Base-by-base conservation (phyloP, 2,797 vertebrate species). In the Girardinus metallicus region DNA sequence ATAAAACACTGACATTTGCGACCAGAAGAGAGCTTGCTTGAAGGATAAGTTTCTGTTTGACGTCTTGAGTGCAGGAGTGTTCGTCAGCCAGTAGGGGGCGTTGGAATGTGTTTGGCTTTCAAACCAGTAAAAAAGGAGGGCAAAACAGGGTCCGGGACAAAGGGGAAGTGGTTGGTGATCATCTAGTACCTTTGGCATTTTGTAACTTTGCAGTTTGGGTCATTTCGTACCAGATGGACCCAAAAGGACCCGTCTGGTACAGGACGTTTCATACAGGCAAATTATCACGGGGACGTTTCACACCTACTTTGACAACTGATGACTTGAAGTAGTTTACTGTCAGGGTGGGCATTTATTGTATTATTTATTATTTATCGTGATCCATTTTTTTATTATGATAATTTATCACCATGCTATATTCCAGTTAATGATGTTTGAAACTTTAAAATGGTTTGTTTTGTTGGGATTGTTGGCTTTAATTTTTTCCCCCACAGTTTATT, bases 11-110 rank as follows among this genome's bases (percentile, higher is more conserved):
- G 36, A 73, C 74, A 79, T 86, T 85, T 88, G 78, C 57, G 39
- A 89, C 91, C 82, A 73, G 89, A 93, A 88, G 83, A 91, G 93
- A 92, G 91, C 93, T 92, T 94, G 94, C 91, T 90, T 81, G 84
- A 94, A 71, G 91, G 89, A 93, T 75, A 81, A 31, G 83, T 85
- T 91, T 87, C 77, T 68, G 78, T 91, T 92, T 86, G 89, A 70
- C 49, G 68, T 90, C 86, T 77, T 89, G 86, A 74, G 51, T 74
- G 78, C 78, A 64, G 83, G 66, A 70, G 87, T 78, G 31, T 81
- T 83, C 86, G 81, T 81, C 80, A 51, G 90, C 89, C 91, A 75
- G 89, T 68, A 74, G 81, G 80, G 72, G 88, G 87, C 89, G 86
- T 83, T 81, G 81, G 84, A 88, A 86, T 91, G 87, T 55, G 5